Percentiles rank a stretch among this genome's conserved stretches.
Conservation (phyloP, 2,888 invertebrate genomes). For the Pogonocherus hispidulus region DNA sequence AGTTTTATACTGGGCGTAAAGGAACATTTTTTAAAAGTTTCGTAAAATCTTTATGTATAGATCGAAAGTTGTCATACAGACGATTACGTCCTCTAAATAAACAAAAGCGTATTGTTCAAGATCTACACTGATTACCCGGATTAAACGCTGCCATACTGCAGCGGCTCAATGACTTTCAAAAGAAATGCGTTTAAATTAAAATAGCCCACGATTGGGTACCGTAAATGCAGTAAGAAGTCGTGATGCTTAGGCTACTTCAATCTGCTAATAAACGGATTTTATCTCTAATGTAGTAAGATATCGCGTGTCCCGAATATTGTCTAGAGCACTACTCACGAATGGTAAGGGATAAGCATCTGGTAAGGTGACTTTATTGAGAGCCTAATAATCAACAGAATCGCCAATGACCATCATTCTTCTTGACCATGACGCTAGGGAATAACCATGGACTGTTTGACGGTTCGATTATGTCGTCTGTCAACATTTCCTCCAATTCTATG, state of each 20-base stretch:
- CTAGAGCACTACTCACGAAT: neutral
- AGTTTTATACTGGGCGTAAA: no score
- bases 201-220: slow-evolving; percentile 18
- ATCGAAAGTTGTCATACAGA: slow-evolving; percentile 41
- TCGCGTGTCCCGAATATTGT: neutral
- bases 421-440: slow-evolving; percentile 52
- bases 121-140: slow-evolving; percentile 33
- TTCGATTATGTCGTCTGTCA: slow-evolving; percentile 49
- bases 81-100: slow-evolving; percentile 37
- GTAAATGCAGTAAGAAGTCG: slow-evolving; percentile 27
- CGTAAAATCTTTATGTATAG: slow-evolving; percentile 41
- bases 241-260: neutral
- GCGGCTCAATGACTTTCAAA: slow-evolving; percentile 51
- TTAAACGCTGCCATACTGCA: slow-evolving; percentile 35
- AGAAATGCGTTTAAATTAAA: slow-evolving; percentile 44
- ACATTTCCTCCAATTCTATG: slow-evolving; percentile 33
- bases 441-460: slow-evolving; percentile 53
- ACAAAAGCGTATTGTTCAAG: slow-evolving; percentile 39
- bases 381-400: neutral
- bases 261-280: neutral
- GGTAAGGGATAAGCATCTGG: neutral
- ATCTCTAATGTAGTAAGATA: neutral
- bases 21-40: no score
- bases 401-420: slow-evolving; percentile 46
- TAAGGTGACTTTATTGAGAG: neutral